A percentile compares a stretch with the other conserved stretches of the same genome.
Conservation (phyloP, 2,888 invertebrate genomes). For the Melolontha melolontha region DNA sequence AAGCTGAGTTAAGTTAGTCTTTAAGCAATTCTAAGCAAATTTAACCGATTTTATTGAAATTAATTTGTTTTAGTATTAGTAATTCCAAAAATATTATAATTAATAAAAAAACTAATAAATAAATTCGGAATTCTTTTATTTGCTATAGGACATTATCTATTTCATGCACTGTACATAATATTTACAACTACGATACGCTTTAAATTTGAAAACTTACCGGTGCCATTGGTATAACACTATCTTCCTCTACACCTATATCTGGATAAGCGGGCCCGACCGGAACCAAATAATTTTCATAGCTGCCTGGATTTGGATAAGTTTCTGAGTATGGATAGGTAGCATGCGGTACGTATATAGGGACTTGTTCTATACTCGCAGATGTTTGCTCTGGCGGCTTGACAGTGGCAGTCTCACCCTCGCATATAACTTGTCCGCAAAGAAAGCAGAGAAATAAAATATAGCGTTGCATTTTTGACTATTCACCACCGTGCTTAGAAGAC, state of each 20-base stretch:
- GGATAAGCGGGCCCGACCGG: constrained; percentile 54
- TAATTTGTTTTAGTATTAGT: too few relatives aligned
- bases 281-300: constrained; percentile 65
- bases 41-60: too few relatives aligned
- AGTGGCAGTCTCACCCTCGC: constrained; percentile 6
- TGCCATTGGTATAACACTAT: constrained; percentile 40
- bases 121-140: too few relatives aligned
- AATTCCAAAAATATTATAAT: too few relatives aligned
- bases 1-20: too few relatives aligned
- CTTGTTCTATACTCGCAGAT: constrained; percentile 10
- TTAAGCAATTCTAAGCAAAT: too few relatives aligned
- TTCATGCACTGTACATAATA: too few relatives aligned
- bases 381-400: constrained; percentile 1
- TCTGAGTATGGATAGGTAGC: constrained; percentile 53
- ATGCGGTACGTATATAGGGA: constrained; percentile 2
- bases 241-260: constrained; percentile 46
- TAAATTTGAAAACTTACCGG: constrained; percentile 46
- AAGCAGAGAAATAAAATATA: constrained; percentile 7
- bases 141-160: too few relatives aligned
- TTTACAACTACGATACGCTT: too few relatives aligned
- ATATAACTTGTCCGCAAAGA: constrained; percentile 8
- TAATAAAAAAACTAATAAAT: too few relatives aligned
- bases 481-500: neutral
- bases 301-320: constrained; percentile 52
- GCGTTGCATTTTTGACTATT: constrained; percentile 7